phyloP scores from a whole-genome alignment of 2,113 vertebrate species.

The Gavialis gangeticus region DNA sequence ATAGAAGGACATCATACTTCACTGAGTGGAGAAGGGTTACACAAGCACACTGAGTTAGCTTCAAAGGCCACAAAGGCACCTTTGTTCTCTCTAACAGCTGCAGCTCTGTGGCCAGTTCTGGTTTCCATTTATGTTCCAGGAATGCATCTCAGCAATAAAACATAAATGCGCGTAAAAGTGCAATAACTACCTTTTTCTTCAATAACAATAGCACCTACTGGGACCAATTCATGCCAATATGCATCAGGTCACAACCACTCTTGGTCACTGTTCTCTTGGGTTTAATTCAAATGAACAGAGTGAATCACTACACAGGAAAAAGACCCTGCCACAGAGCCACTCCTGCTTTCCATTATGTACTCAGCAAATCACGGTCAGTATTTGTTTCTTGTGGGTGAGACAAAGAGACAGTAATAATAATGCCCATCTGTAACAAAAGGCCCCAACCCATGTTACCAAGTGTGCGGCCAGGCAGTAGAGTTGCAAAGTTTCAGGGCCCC shows the following conservation, averaged over 20 bases:
- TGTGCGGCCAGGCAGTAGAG: too few relatives aligned
- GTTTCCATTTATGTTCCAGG: background rate
- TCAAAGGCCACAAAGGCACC: background rate
- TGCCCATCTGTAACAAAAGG: background rate
- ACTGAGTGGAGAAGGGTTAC: background rate
- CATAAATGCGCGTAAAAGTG: background rate
- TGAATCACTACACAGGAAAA: background rate
- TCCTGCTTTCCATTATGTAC: background rate
- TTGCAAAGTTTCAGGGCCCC: too few relatives aligned
- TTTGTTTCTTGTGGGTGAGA: background rate
- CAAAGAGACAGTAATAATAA: background rate
- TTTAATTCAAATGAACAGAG: background rate
- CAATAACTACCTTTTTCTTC: fast-evolving
- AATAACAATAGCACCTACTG: background rate
- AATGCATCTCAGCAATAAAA: background rate
- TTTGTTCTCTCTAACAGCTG: background rate
- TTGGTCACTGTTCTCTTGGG: background rate
- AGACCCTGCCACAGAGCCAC: background rate
- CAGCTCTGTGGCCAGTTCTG: fast-evolving
- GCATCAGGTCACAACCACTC: background rate
- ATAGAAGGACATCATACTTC: too few relatives aligned
- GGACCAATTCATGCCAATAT: background rate
- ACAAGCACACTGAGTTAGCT: background rate
- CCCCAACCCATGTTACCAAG: too few relatives aligned
- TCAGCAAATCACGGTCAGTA: background rate